These are phyloP conservation scores for Panthera uncia DNA, from an alignment of 2,113 vertebrate species.

Conservation along the genomic window DNA sequence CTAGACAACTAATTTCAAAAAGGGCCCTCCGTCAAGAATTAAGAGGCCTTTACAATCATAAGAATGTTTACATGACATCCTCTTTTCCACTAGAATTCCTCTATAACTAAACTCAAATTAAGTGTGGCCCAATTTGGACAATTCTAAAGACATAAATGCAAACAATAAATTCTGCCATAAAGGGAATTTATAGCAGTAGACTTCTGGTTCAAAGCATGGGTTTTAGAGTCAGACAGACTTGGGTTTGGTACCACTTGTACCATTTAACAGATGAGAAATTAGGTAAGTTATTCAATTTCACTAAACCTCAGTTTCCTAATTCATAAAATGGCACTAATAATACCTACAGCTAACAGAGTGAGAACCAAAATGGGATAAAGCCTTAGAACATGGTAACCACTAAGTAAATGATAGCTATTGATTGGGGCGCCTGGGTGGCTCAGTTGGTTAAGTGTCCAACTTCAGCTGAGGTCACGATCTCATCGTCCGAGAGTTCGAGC, in stretches of 20 bases:
- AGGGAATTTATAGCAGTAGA: background rate
- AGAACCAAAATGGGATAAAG: background rate
- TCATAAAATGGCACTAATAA: background rate
- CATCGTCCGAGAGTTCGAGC: no score
- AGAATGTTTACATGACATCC: background rate
- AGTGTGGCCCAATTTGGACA: background rate
- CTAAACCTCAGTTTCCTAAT: background rate
- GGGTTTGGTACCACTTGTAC: background rate
- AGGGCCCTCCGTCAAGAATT: constrained; percentile 18
- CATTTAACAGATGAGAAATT: constrained; percentile 14
- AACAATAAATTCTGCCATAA: constrained; percentile 40
- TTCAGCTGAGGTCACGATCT: no score
- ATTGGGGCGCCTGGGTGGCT: no score
- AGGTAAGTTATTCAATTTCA: constrained; percentile 6
- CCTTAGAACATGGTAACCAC: background rate
- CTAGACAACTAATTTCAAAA: constrained; percentile 35
- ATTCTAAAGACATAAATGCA: constrained; percentile 42
- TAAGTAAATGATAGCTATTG: background rate
- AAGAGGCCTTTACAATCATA: constrained; percentile 23
- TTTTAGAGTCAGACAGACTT: background rate
- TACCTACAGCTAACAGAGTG: background rate
- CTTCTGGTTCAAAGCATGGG: background rate
- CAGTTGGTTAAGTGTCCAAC: no score
- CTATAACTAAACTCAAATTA: constrained; percentile 23
- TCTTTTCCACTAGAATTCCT: constrained; percentile 24